A percentile compares a stretch with the other conserved stretches of the same genome.
Conservation (phyloP, 2,113 vertebrate species). For the Hippocampus abdominalis region DNA sequence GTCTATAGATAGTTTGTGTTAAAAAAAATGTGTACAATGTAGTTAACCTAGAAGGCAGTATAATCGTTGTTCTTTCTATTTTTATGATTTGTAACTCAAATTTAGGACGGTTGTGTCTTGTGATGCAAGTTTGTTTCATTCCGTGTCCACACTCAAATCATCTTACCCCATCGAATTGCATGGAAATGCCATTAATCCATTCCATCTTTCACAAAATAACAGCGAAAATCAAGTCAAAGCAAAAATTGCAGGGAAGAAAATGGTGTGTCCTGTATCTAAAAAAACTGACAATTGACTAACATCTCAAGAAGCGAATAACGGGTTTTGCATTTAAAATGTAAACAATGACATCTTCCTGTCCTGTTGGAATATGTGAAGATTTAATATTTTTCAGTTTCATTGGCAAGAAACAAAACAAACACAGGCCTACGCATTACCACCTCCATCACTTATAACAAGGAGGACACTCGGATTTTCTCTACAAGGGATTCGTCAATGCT, state of each 20-base stretch:
- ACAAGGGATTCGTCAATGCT: background rate
- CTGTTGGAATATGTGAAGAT: background rate
- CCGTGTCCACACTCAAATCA: too few species aligned
- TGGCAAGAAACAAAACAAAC: background rate
- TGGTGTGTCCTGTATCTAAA: too few species aligned
- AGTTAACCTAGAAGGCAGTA: too few species aligned
- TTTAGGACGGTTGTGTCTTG: too few species aligned
- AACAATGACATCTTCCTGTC: background rate
- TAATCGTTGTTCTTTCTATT: background rate
- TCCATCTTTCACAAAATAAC: too few species aligned
- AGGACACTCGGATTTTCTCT: background rate
- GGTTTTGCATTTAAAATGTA: background rate
- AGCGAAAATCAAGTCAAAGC: too few species aligned
- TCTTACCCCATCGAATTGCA: too few species aligned
- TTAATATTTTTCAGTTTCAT: too few species aligned
- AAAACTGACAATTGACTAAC: background rate
- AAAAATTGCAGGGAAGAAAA: too few species aligned
- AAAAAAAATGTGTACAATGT: background rate
- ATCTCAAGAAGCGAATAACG: background rate
- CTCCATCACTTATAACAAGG: background rate
- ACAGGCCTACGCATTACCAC: background rate
- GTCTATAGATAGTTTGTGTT: constrained; percentile 28
- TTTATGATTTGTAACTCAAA: too few species aligned
- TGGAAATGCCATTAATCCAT: too few species aligned
- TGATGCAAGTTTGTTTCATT: too few species aligned